Evolutionary conservation across 2,888 invertebrate species (phyloP).

Genomic region (Dynastes hyllus): DNA sequence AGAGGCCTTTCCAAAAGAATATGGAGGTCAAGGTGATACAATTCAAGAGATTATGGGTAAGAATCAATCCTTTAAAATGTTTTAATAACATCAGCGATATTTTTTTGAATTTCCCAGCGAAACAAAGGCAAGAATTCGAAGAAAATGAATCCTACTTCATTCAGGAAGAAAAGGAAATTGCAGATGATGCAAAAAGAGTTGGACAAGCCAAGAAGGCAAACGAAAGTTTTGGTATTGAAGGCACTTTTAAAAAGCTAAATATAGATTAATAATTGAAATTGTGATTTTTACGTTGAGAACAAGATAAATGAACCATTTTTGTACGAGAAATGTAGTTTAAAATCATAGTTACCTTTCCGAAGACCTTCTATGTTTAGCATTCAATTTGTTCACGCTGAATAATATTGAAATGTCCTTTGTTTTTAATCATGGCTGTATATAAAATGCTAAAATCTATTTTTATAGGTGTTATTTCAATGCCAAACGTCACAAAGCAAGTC

Average conservation of each 20-base stretch:
- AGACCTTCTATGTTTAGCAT: no score
- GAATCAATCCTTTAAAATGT: background rate
- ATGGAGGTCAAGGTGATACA: constrained; percentile 42
- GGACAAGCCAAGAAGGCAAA: constrained; percentile 52
- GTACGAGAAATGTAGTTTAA: no score
- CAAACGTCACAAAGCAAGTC: background rate
- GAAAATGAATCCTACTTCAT: constrained; percentile 66
- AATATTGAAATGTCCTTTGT: background rate
- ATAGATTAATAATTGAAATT: constrained; percentile 52
- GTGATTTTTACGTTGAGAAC: no score
- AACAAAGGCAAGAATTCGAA: constrained; percentile 23
- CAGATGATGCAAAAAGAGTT: constrained; percentile 61
- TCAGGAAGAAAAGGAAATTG: constrained; percentile 73
- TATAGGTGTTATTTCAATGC: background rate
- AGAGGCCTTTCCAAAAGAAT: constrained; percentile 48
- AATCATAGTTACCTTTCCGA: no score
- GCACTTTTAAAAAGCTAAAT: constrained; percentile 56
- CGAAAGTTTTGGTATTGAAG: constrained; percentile 54
- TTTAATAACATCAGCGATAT: background rate
- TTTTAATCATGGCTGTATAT: constrained; percentile 6
- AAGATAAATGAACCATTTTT: no score
- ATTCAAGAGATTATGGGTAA: constrained; percentile 45
- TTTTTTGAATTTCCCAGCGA: constrained; percentile 16
- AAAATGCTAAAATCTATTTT: background rate
- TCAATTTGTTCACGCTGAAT: no score